These are phyloP conservation scores for Drosophila mettleri DNA, from an alignment of 2,888 invertebrate genomes.

Conservation along the genomic window DNA sequence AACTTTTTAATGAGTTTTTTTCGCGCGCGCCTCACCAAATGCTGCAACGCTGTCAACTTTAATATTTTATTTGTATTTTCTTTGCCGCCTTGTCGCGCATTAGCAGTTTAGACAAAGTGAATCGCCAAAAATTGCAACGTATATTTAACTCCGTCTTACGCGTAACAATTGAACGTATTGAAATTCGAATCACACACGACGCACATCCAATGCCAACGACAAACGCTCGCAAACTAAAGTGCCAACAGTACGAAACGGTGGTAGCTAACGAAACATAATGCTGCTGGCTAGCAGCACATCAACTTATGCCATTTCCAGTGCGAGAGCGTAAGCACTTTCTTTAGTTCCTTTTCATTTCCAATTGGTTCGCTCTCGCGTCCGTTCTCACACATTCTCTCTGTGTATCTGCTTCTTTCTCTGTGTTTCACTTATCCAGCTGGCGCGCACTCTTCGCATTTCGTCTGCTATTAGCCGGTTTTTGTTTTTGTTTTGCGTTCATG, in stretches of 20 bases:
- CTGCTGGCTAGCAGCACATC: constrained; percentile 18
- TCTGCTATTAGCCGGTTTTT: constrained; percentile 57
- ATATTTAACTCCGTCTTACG: constrained; percentile 28
- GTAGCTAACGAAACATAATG: constrained; percentile 24
- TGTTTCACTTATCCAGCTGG: constrained; percentile 12
- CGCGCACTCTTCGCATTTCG: constrained; percentile 33
- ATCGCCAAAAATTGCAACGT: constrained; percentile 25
- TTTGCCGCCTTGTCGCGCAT: not conserved
- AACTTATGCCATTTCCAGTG: constrained; percentile 48
- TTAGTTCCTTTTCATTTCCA: constrained; percentile 2
- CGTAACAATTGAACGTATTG: constrained; percentile 23
- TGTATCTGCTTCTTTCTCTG: not conserved
- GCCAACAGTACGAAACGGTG: constrained; percentile 17
- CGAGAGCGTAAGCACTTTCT: constrained; percentile 17
- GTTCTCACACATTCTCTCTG: not conserved
- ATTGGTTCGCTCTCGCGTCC: not conserved
- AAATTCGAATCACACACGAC: constrained; percentile 25
- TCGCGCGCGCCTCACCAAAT: constrained; percentile 16
- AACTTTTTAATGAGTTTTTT: constrained; percentile 50
- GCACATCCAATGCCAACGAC: constrained; percentile 77
- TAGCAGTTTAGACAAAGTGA: constrained; percentile 24
- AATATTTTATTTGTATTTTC: not conserved
- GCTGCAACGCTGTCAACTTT: constrained; percentile 9
- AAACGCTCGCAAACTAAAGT: constrained; percentile 80
- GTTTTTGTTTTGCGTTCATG: constrained; percentile 49